Conservation (phyloP, 2,888 invertebrate species). For the Fissipunctia ypsillon region DNA sequence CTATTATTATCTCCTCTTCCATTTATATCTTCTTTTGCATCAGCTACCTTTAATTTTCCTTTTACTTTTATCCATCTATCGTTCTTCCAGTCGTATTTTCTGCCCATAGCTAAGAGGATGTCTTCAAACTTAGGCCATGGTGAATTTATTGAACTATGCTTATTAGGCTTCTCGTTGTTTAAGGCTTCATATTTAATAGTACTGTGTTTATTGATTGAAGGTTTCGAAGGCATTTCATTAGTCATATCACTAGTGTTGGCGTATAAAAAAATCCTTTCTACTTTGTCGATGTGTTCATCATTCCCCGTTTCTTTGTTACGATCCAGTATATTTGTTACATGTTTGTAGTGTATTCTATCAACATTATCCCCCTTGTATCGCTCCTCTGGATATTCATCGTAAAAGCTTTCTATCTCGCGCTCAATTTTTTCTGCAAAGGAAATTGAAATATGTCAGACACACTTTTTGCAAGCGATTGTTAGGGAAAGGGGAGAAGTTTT, state of each 20-base stretch:
- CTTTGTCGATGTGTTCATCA: slow-evolving; percentile 61
- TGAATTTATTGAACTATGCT: slow-evolving; percentile 46
- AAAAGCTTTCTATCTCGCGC: slow-evolving; percentile 82
- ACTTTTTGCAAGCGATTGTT: slow-evolving; percentile 61
- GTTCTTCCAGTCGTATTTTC: slow-evolving; percentile 88
- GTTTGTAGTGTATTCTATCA: slow-evolving; percentile 74
- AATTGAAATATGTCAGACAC: slow-evolving; percentile 67
- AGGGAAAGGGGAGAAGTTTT: slow-evolving; percentile 47
- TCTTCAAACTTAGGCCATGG: slow-evolving; percentile 87
- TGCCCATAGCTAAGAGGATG: slow-evolving; percentile 83
- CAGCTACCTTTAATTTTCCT: slow-evolving; percentile 73
- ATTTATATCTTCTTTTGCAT: slow-evolving; percentile 49
- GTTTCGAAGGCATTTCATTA: slow-evolving; percentile 45
- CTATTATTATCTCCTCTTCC: slow-evolving; percentile 68
- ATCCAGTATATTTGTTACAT: slow-evolving; percentile 69
- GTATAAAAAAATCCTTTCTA: slow-evolving; percentile 61
- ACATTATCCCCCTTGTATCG: slow-evolving; percentile 73
- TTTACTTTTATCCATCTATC: slow-evolving; percentile 88
- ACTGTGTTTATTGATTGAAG: slow-evolving; percentile 29
- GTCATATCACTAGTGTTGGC: slow-evolving; percentile 48
- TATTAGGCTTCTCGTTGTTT: slow-evolving; percentile 47
- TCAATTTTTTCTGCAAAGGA: slow-evolving; percentile 83
- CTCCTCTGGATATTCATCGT: slow-evolving; percentile 81
- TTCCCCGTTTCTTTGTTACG: slow-evolving; percentile 67
- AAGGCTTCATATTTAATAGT: slow-evolving; percentile 40